Base-by-base conservation (phyloP, 2,797 vertebrate genomes). In the Muscicapa comitata region DNA sequence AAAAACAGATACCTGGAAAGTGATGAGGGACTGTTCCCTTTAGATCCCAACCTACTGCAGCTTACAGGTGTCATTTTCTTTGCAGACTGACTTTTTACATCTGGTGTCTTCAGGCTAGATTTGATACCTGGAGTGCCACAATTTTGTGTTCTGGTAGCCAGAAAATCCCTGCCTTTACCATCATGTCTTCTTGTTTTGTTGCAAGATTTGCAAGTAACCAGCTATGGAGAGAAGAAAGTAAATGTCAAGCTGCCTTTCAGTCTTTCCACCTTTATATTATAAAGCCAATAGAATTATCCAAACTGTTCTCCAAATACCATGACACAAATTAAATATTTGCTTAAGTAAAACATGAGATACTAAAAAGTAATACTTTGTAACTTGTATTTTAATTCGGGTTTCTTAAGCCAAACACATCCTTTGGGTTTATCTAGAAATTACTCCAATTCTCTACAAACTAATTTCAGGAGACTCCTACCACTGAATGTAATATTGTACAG, bases 171-270 rank as follows among this genome's bases (percentile, higher is more conserved):
- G 88, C 98, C 99, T 95, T 97, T 95, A 68, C 99, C 99, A 88
- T 95, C 95, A 95, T 98, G 97, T 94, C 97, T 98, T 89, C 98
- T 98, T 45, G 98, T 98, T 95, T 97, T 98, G 95, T 98, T 98
- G 97, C 99, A 99, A 8, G 97, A 98, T 95, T 98, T 98, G 96
- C 99, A 99, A 92, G 99, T 99, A 95, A 99, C 97, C 98, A 99
- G 97, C 99, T 99, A 94, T 28, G 80, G 96, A 71, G 75, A 94
- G n/a, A 96, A 90, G 45, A 83, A 93, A 86, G 26, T 25, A 86
- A 93, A 11, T 16, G 67, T 2, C 45, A 75, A 38, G 13, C 37
- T 43, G 38, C 55, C 19, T 76, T 82, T 78, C 57, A 71, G 65
- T 75, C 58, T 38, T 93, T 58, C 38, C 51, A 80, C 21, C 20